These are phyloP conservation scores for Gallinago paraguaiae DNA, from an alignment of 2,113 vertebrate genomes.

Conservation along the genomic window DNA sequence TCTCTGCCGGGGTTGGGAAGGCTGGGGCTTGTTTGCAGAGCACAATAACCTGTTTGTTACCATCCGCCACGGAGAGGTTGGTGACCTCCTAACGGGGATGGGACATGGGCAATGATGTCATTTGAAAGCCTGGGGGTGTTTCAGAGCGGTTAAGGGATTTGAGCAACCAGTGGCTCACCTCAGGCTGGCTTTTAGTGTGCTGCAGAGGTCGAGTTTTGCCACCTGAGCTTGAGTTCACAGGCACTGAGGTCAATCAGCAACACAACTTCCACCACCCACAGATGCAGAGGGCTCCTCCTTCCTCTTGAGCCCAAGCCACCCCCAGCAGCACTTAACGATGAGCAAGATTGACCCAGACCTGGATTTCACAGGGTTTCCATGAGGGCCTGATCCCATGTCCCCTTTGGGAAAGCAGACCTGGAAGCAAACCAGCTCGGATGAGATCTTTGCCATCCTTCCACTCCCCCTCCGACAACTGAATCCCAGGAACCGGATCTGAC, in stretches of 20 bases:
- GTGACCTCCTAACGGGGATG: neutral
- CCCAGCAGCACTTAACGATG: neutral
- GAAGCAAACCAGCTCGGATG: neutral
- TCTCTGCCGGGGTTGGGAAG: neutral
- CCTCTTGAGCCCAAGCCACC: neutral
- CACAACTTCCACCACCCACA: neutral
- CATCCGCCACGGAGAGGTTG: neutral
- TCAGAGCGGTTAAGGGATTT: neutral
- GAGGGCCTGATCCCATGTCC: neutral
- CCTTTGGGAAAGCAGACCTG: neutral
- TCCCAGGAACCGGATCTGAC: constrained; percentile 37
- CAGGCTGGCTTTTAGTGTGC: accelerated
- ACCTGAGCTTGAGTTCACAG: neutral
- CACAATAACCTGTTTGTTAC: constrained; percentile 62
- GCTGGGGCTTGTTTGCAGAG: neutral
- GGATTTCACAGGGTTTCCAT: neutral
- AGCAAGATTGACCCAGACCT: neutral
- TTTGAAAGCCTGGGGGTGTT: neutral
- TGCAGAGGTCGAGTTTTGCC: neutral
- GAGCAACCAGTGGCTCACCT: neutral
- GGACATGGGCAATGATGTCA: neutral
- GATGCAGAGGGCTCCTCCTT: neutral
- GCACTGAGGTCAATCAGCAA: neutral
- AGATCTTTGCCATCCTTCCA: neutral
- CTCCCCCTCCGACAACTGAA: neutral